phyloP scores from a whole-genome alignment of 2,797 vertebrate species.

The Aldrovandia affinis region DNA sequence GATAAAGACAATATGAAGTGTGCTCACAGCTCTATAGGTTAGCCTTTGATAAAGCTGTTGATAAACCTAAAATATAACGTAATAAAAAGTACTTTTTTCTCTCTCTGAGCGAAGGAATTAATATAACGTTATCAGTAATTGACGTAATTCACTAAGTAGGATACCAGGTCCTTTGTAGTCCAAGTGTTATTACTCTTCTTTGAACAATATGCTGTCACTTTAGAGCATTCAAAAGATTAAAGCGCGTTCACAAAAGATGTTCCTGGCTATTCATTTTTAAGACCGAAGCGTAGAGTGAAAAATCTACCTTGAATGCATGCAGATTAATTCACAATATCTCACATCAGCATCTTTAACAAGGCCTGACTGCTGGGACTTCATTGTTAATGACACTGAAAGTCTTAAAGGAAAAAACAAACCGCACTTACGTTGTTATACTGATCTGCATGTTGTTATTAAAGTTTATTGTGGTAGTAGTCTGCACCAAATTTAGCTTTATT shows the following conservation, averaged over 20 bases:
- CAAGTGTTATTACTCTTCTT: conserved; percentile 74
- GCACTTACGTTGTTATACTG: too few relatives aligned
- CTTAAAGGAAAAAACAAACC: too few relatives aligned
- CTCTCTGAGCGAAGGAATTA: conserved; percentile 58
- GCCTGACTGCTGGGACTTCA: background rate
- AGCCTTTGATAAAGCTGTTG: conserved; percentile 54
- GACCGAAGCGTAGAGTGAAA: conserved; percentile 24
- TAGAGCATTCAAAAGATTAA: conserved; percentile 75
- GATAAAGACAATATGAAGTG: conserved; percentile 46
- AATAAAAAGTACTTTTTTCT: conserved; percentile 47
- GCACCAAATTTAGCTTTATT: too few relatives aligned
- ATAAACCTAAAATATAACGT: conserved; percentile 51
- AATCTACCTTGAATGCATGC: conserved; percentile 57
- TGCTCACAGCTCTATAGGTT: conserved; percentile 46
- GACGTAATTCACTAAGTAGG: conserved; percentile 71
- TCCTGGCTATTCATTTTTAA: conserved; percentile 66
- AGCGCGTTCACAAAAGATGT: conserved; percentile 70
- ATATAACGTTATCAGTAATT: conserved; percentile 69
- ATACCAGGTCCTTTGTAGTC: conserved; percentile 73
- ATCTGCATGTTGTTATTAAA: too few relatives aligned
- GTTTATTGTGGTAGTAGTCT: too few relatives aligned
- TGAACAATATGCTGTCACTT: conserved; percentile 76
- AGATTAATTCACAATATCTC: conserved; percentile 53
- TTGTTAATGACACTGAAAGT: background rate
- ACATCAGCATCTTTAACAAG: conserved; percentile 6